Conservation (phyloP, 2,113 vertebrate species). For the Campylomormyrus numenius region DNA sequence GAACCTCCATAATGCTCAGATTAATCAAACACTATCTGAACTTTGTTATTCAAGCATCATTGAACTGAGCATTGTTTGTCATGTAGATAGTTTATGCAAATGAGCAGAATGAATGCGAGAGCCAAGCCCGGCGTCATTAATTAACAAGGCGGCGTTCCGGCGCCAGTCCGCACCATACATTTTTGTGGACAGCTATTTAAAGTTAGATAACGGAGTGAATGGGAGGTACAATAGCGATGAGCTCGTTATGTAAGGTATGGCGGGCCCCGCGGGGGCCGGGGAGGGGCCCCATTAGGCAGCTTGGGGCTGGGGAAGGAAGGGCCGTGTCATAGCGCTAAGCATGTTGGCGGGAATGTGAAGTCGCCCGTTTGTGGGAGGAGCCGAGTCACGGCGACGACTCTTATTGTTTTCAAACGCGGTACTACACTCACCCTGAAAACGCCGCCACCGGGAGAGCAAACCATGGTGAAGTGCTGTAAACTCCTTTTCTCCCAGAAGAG, state of each 20-base stretch:
- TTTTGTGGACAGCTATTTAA: slow-evolving; percentile 16
- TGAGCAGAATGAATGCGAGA: slow-evolving; percentile 34
- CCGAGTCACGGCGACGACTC: not conserved
- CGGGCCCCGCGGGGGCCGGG: not conserved
- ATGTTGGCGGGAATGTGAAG: no score
- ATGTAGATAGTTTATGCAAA: slow-evolving; percentile 50
- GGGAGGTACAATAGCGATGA: slow-evolving; percentile 17
- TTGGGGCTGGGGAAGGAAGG: not conserved
- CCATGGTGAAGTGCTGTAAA: not conserved
- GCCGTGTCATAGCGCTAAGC: not conserved
- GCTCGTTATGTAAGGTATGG: not conserved
- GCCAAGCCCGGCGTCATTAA: slow-evolving; percentile 37
- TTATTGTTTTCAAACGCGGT: not conserved
- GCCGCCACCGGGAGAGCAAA: not conserved
- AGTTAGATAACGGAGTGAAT: slow-evolving; percentile 20
- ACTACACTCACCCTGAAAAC: not conserved
- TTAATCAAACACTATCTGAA: slow-evolving; percentile 45
- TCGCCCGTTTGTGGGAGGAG: not conserved
- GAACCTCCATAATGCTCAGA: slow-evolving; percentile 39
- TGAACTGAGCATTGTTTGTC: slow-evolving; percentile 49
- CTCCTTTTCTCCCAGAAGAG: not conserved
- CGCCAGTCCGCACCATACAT: slow-evolving; percentile 16
- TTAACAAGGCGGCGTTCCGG: slow-evolving; percentile 24
- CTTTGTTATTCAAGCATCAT: slow-evolving; percentile 48
- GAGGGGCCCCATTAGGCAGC: not conserved